Evolutionary conservation across 1,140 invertebrate genomes (phyloP), one percentile per base, ranked within the genome.

Genomic region (Epicauta chinensis): DNA sequence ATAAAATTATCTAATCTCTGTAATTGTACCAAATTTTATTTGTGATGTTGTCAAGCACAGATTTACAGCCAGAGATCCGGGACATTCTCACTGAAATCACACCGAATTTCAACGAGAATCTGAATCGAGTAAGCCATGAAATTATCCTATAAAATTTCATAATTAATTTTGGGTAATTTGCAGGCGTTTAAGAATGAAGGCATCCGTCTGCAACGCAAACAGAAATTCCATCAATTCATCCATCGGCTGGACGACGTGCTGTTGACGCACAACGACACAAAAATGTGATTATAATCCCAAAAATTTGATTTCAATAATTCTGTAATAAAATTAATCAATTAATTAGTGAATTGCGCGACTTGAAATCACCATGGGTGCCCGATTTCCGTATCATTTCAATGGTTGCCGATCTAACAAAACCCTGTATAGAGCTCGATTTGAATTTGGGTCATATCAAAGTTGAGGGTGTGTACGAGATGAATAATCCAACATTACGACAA

Each of bases 151-250:
- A n/a, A n/a, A n/a, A n/a, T n/a, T n/a, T n/a, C n/a, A 51, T 23
- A 54, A 47, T 35, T 32, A 16, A 39, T 2, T 23, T 41, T 4
- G 23, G 3, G 4, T 7, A 7, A 23, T 5, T 23, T 23, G 2
- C 16, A 65, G 63, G 61, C 61, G 13, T 63, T 65, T 40, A 61
- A 58, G 23, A 63, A 65, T 49, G 62, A 62, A 43, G 62, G 51
- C 9, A 51, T 59, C 9, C 45, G 60, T 9, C 54, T 49, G 31
- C 53, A 63, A 13, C 37, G 50, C 4, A 52, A 38, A 14, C 51
- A 55, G 43, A 41, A 63, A 12, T 40, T 34, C 15, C 55, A 57
- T 11, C 39, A 54, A 6, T 49, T 47, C n/a, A 39, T 60, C 15
- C 61, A 65, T 56, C 41, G 39, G 10, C 43, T 65, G 15, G 60